Evolutionary conservation across 37 sponge, comb jelly and placozoan genomes (phyloP), one percentile per base, ranked within the genome.

Genomic region (Cliona cf. orientalis): DNA sequence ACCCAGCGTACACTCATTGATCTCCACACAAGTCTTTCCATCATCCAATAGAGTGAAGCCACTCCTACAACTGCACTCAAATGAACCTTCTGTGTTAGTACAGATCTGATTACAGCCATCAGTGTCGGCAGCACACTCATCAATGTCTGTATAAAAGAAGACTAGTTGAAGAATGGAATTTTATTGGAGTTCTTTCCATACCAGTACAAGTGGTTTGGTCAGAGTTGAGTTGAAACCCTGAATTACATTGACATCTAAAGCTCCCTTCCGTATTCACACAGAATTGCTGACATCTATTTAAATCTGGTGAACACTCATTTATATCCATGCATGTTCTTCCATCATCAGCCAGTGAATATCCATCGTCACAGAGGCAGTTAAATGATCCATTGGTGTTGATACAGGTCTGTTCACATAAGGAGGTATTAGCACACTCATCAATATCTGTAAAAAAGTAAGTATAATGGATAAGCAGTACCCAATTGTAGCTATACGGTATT

Each of bases 331-430:
- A 59, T 73, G 40, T 39, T 78, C 31, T 7, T 53, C 35, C n/a
- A n/a, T n/a, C n/a, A n/a, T n/a, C n/a, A n/a, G 34, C 37, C 19
- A 59, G 55, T 3, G 5, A 21, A 34, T 59, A 89, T 0, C 90
- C 90, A 31, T 31, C n/a, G 42, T 31, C 25, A 46, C 90, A 89
- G 17, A 59, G 44, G 62, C 90, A 89, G 38, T 43, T 4, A 42
- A 55, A 89, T n/a, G n/a, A n/a, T n/a, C n/a, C n/a, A n/a, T n/a
- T n/a, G n/a, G n/a, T n/a, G n/a, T n/a, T n/a, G n/a, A 44, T 32
- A 76, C 90, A 89, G 29, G 32, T 56, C 64, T 89, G 90, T 29
- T 77, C 66, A 78, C 90, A 89, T 33, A 28, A 59, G 11, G 19
- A 28, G 2, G 14, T 78, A 36, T 76, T 33, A 7, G 26, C 31